Conservation (phyloP, 2,113 vertebrate genomes). For the Percina caprodes region DNA sequence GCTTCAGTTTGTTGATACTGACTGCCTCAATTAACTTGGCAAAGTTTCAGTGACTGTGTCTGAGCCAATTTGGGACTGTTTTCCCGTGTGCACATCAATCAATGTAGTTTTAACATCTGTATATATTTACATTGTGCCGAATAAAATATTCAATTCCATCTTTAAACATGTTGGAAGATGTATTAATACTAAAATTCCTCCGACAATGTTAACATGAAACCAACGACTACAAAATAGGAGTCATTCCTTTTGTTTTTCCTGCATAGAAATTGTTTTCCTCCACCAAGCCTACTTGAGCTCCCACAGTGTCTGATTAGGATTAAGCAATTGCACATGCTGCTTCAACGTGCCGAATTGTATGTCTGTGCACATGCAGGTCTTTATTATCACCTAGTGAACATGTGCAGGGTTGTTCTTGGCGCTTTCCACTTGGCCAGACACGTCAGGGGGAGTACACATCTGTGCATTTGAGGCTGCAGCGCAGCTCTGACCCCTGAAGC, state of each 20-base stretch:
- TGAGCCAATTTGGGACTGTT: slow-evolving; percentile 35
- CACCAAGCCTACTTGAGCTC: neutral
- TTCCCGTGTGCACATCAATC: slow-evolving; percentile 16
- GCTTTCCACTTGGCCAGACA: slow-evolving; percentile 65
- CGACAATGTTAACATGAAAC: neutral
- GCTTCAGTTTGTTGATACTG: slow-evolving; percentile 50
- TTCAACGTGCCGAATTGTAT: neutral
- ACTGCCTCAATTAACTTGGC: slow-evolving; percentile 52
- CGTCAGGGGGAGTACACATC: slow-evolving; percentile 75
- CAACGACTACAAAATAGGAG: neutral
- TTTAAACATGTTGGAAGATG: neutral
- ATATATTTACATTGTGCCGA: neutral
- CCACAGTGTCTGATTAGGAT: slow-evolving; percentile 38
- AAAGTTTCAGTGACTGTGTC: slow-evolving; percentile 23
- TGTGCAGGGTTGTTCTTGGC: slow-evolving; percentile 17
- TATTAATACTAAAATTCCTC: neutral
- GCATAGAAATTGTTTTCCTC: neutral
- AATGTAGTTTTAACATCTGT: slow-evolving; percentile 11
- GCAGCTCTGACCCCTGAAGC: slow-evolving; percentile 66
- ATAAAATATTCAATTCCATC: slow-evolving; percentile 8
- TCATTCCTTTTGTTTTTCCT: slow-evolving; percentile 8
- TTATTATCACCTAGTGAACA: slow-evolving; percentile 58
- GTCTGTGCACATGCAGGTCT: slow-evolving; percentile 32
- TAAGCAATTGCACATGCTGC: slow-evolving; percentile 10
- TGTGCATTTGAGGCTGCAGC: slow-evolving; percentile 47